phyloP scores from a whole-genome alignment of 2,888 invertebrate species.

The Schizaphis graminum region DNA sequence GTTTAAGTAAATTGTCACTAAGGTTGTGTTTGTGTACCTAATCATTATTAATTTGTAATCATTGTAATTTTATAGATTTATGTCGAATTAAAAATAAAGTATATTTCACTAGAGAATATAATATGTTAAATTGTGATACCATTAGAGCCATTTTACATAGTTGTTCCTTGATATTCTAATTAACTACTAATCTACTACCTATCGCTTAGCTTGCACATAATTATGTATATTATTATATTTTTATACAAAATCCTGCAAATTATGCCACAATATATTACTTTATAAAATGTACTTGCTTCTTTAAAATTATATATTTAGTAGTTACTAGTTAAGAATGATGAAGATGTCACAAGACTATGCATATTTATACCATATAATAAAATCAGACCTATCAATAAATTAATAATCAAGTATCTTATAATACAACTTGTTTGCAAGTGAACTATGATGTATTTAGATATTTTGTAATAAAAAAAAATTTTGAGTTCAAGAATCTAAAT shows the following conservation, averaged over 20 bases:
- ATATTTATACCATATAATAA: neutral
- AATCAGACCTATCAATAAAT: neutral
- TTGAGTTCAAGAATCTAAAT: neutral
- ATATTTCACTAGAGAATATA: constrained; percentile 3
- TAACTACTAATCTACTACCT: neutral
- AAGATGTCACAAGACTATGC: neutral
- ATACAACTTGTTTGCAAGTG: neutral
- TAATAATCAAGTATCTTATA: neutral
- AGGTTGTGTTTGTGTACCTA: constrained; percentile 8
- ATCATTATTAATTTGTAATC: neutral
- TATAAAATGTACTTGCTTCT: neutral
- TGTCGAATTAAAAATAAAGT: neutral
- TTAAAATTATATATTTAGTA: neutral
- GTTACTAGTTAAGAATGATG: neutral
- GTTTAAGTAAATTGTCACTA: neutral
- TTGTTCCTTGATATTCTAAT: neutral
- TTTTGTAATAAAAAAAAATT: neutral
- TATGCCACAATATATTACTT: neutral
- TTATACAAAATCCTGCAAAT: neutral
- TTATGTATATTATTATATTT: neutral
- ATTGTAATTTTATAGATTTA: neutral
- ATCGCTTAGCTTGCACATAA: neutral
- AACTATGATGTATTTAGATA: neutral
- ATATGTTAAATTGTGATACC: neutral
- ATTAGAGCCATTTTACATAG: neutral